Base-by-base conservation (phyloP, 2,888 invertebrate species). In the Sarcophaga subvicina region DNA sequence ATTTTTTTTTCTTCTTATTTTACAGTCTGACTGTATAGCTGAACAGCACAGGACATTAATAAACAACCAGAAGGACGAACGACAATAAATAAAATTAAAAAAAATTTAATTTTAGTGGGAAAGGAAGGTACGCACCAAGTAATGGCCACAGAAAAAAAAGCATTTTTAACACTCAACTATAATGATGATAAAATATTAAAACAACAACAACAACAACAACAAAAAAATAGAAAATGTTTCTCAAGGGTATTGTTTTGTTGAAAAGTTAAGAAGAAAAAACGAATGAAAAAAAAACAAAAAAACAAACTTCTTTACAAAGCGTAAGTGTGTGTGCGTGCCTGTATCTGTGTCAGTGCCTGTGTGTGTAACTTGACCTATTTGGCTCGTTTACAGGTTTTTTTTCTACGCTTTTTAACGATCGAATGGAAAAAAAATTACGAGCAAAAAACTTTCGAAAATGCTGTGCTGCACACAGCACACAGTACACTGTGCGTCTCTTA, bases 301-400 rank as follows among this genome's bases (percentile, higher is more conserved):
- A 25, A 25, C 0, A 25, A 25, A 25, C 25, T 27, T 27, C 27
- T 27, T 27, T 27, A 22, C 22, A 22, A 22, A 22, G 22, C 22
- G 22, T 22, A 22, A 22, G 22, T 25, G 25, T 25, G 0, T 25
- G 22, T 25, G 25, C 25, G 4, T 3, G 25, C 4, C 25, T 25
- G 25, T 25, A 3, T 49, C 3, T 14, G 54, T 14, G 37, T 10
- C 3, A 2, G 49, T 14, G 14, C n/a, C n/a, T n/a, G n/a, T 14
- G 54, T 54, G 17, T 12, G 54, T 54, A 90, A 90, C 89, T 91
- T 90, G 90, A 91, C 89, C 90, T 85, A 90, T 88, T 91, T 90
- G 91, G 89, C 90, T 84, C 12, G 63, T 64, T 80, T 83, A 64
- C 70, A 63, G 82, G 37, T 81, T 78, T 81, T 81, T 69, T 37